Evolutionary conservation across 2,888 invertebrate genomes (phyloP).

Genomic region (Amphimallon solstitiale): DNA sequence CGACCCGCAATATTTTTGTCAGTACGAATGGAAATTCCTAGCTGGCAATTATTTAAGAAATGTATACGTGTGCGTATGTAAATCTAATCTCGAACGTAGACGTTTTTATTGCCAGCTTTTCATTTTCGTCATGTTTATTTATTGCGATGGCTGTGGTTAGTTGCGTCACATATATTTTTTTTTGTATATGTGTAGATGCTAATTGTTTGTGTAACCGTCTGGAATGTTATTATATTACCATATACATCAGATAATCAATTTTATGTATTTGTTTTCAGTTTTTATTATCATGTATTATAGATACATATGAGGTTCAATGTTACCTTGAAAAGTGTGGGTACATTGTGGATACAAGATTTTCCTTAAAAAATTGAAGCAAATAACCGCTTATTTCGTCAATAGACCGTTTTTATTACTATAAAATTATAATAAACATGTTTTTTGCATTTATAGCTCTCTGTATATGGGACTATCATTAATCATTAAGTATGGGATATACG

Average conservation of each 20-base stretch:
- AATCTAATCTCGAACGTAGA: background rate
- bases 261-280: conserved; percentile 14
- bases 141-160: background rate
- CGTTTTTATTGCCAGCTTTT: conserved; percentile 15
- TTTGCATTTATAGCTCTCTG: no score
- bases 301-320: background rate
- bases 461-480: no score
- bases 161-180: conserved; percentile 4
- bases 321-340: background rate
- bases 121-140: conserved; percentile 23
- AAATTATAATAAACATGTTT: no score
- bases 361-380: no score
- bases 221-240: conserved; percentile 18
- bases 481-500: no score
- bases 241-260: background rate
- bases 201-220: background rate
- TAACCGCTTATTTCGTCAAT: no score
- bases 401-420: no score
- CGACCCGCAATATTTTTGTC: background rate
- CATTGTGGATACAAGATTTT: no score
- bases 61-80: background rate
- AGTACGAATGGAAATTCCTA: background rate
- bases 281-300: background rate
- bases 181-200: background rate
- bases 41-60: background rate